Evolutionary conservation across 2,888 invertebrate genomes (phyloP).

Genomic region (Polyommatus icarus): DNA sequence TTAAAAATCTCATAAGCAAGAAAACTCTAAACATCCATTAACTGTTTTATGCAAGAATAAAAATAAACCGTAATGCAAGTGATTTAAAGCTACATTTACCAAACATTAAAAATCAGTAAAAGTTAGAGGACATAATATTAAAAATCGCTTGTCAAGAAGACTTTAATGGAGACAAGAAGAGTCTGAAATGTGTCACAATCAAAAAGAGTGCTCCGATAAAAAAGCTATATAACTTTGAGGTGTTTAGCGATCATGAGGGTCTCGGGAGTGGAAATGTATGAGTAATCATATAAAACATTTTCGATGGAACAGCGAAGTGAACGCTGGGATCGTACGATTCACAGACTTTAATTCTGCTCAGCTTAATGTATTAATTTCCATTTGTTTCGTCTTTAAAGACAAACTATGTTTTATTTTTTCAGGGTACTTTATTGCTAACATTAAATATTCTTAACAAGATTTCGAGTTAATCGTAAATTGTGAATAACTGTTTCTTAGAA

Average conservation of each 20-base stretch:
- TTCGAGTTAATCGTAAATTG: slow-evolving; percentile 19
- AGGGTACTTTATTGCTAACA: not conserved
- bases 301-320: slow-evolving; percentile 9
- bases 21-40: slow-evolving; percentile 8
- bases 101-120: slow-evolving; percentile 19
- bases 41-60: not conserved
- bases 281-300: slow-evolving; percentile 30
- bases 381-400: not conserved
- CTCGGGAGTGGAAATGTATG: slow-evolving; percentile 23
- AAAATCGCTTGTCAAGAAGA: slow-evolving; percentile 26
- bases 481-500: slow-evolving; percentile 11
- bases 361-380: not conserved
- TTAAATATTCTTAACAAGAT: not conserved
- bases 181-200: slow-evolving; percentile 30
- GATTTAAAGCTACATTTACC: slow-evolving; percentile 22
- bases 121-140: slow-evolving; percentile 22
- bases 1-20: not conserved
- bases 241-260: slow-evolving; percentile 26
- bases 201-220: slow-evolving; percentile 31
- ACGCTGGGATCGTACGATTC: not conserved
- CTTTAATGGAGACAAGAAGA: slow-evolving; percentile 24
- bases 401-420: slow-evolving; percentile 3
- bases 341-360: not conserved
- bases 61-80: not conserved
- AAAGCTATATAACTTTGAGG: slow-evolving; percentile 30